Conservation (phyloP, 1,140 invertebrate genomes). For the Heliconius congener region DNA sequence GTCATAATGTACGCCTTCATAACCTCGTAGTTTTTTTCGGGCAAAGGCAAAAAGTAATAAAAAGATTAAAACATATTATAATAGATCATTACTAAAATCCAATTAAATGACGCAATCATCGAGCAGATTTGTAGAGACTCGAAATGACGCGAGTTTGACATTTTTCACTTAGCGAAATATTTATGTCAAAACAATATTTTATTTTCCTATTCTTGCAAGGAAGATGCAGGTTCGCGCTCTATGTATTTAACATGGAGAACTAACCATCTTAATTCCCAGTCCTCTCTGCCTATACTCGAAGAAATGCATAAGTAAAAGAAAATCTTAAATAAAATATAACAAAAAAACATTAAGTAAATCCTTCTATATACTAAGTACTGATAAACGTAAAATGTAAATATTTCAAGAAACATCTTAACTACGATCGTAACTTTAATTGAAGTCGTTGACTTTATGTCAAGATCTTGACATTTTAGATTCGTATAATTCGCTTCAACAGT, state of each 20-base stretch:
- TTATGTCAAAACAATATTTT: no score
- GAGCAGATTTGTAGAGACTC: not conserved
- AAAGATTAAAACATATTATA: not conserved
- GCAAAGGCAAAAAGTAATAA: not conserved
- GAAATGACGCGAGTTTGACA: not conserved
- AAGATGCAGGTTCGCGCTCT: no score
- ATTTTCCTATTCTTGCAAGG: no score
- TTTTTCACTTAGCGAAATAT: no score
- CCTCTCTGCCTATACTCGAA: no score
- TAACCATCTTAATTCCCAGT: no score
- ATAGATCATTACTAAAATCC: not conserved
- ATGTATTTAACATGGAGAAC: no score
- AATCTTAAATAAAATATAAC: not conserved
- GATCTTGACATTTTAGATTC: conserved; percentile 65
- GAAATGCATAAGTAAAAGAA: no score
- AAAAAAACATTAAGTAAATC: not conserved
- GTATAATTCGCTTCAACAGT: conserved; percentile 41
- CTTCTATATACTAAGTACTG: not conserved
- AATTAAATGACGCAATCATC: not conserved
- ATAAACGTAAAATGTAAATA: not conserved
- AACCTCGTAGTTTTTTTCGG: no score
- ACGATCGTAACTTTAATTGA: conserved; percentile 21
- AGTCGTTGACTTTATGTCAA: conserved; percentile 44
- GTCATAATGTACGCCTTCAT: no score
- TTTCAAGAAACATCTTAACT: conserved; percentile 18